phyloP scores from a whole-genome alignment of 1,140 invertebrate species.

The Eupeodes corollae region DNA sequence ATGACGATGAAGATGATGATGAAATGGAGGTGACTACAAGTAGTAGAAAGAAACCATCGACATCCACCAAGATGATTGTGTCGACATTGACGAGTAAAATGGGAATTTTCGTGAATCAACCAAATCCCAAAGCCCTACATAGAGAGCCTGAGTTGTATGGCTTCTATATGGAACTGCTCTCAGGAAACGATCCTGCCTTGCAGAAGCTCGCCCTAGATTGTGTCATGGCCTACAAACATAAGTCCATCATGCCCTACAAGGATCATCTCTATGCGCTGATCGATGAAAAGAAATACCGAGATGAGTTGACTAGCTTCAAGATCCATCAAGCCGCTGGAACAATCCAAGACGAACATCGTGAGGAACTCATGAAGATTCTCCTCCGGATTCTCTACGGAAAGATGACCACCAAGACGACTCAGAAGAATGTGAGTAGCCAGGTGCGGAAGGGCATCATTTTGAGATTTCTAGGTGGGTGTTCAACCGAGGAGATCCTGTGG shows the following conservation, averaged over 20 bases:
- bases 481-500: conserved; percentile 60
- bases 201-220: conserved; percentile 80
- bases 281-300: conserved; percentile 79
- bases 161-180: conserved; percentile 67
- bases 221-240: conserved; percentile 70
- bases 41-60: neutral
- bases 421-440: conserved; percentile 57
- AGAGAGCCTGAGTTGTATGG: conserved; percentile 60
- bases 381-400: conserved; percentile 82
- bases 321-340: conserved; percentile 56
- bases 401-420: conserved; percentile 68
- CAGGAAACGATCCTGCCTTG: conserved; percentile 61
- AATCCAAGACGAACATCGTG: conserved; percentile 60
- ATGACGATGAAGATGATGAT: conserved; percentile 29
- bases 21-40: conserved; percentile 5
- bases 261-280: conserved; percentile 64
- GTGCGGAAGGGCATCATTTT: conserved; percentile 63
- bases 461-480: conserved; percentile 71
- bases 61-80: conserved; percentile 17
- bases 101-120: conserved; percentile 65
- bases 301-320: conserved; percentile 67
- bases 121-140: conserved; percentile 67
- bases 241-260: conserved; percentile 64
- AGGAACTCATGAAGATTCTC: conserved; percentile 64
- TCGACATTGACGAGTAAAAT: conserved; percentile 38